Evolutionary conservation across 2,888 invertebrate genomes (phyloP).

Genomic region (Drosophila ustulata): DNA sequence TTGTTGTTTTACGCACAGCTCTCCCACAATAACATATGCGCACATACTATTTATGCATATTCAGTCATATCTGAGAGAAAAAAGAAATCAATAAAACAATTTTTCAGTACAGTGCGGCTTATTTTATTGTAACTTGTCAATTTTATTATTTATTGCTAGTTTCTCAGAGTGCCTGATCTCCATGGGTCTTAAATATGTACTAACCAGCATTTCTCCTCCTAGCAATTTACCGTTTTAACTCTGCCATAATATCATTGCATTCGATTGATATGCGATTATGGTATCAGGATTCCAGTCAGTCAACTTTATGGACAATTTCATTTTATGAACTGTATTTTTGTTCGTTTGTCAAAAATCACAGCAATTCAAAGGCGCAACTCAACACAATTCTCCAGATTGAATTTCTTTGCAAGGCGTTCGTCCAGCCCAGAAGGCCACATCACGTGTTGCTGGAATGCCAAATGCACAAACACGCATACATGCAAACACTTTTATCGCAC

Average conservation of each 20-base stretch:
- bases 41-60: slow-evolving; percentile 42
- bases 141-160: not conserved
- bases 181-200: not conserved
- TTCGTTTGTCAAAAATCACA: slow-evolving; percentile 45
- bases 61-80: not conserved
- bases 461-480: slow-evolving; percentile 19
- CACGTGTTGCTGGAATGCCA: slow-evolving; percentile 32
- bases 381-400: slow-evolving; percentile 24
- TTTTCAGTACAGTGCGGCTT: slow-evolving; percentile 13
- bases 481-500: slow-evolving; percentile 12
- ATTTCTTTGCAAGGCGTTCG: slow-evolving; percentile 11
- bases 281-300: slow-evolving; percentile 23
- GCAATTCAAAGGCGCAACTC: slow-evolving; percentile 31
- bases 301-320: slow-evolving; percentile 39
- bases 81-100: slow-evolving; percentile 14
- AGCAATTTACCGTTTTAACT: not conserved
- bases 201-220: not conserved
- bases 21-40: slow-evolving; percentile 35
- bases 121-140: slow-evolving; percentile 23
- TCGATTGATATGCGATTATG: slow-evolving; percentile 27
- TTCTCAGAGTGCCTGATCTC: not conserved
- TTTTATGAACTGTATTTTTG: slow-evolving; percentile 45
- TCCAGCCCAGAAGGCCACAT: slow-evolving; percentile 9
- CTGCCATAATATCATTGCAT: slow-evolving; percentile 4
- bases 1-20: slow-evolving; percentile 46